These are phyloP conservation scores for Leptothorax acervorum DNA, from an alignment of 2,888 invertebrate genomes.

Conservation along the genomic window DNA sequence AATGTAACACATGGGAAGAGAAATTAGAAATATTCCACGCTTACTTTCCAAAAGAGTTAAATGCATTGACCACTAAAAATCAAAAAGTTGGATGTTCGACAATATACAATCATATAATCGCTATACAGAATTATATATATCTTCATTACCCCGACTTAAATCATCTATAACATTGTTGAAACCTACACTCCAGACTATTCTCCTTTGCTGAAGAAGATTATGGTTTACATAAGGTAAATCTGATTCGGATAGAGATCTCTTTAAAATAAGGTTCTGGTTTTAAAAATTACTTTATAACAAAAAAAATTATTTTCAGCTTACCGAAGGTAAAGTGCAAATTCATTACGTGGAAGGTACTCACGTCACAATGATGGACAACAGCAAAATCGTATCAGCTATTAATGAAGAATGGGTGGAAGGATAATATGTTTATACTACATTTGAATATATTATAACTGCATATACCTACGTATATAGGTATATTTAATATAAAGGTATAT, in stretches of 20 bases:
- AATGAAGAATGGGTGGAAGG: neutral
- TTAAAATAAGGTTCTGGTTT: neutral
- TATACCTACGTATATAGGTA: too few relatives aligned
- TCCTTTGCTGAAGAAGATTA: neutral
- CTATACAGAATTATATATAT: neutral
- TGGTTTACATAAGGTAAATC: conserved; percentile 14
- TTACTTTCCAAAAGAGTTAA: conserved; percentile 10
- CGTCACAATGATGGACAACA: neutral
- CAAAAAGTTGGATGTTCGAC: conserved; percentile 74
- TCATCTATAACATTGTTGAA: conserved; percentile 15
- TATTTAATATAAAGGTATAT: too few relatives aligned
- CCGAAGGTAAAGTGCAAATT: neutral
- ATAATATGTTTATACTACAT: neutral
- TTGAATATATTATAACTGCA: too few relatives aligned
- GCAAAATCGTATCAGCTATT: conserved; percentile 4
- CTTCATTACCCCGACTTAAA: neutral
- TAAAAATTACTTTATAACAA: neutral
- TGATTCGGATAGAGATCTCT: neutral
- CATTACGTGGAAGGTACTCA: conserved; percentile 27
- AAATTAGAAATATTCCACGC: conserved; percentile 16
- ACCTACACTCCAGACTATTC: neutral
- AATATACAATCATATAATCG: neutral
- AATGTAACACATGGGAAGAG: neutral
- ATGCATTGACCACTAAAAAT: neutral
- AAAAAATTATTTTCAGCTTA: conserved; percentile 16